Conservation (phyloP, 2,888 invertebrate species). For the Phaedon cochleariae region DNA sequence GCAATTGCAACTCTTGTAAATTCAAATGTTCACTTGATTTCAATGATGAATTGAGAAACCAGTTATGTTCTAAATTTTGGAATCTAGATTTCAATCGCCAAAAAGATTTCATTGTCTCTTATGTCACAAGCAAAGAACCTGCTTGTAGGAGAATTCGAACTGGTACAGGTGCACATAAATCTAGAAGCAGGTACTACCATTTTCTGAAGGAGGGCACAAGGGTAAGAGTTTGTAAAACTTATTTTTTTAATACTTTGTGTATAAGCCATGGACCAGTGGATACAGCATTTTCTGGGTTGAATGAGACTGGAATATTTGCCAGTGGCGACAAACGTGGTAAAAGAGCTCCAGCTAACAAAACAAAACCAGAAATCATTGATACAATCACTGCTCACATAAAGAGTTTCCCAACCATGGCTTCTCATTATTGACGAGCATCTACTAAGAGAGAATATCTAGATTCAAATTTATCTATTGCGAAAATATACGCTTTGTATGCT, state of each 20-base stretch:
- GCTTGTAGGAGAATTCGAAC: background rate
- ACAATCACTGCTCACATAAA: background rate
- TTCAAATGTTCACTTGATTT: background rate
- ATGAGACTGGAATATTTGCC: background rate
- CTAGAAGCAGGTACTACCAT: background rate
- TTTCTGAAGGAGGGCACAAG: background rate
- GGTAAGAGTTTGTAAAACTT: background rate
- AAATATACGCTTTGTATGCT: slow-evolving; percentile 8
- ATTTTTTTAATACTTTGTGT: background rate
- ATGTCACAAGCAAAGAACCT: too few species aligned
- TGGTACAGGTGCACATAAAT: background rate
- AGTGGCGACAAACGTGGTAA: background rate
- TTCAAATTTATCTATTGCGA: slow-evolving; percentile 2
- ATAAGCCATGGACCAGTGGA: background rate
- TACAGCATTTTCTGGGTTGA: background rate
- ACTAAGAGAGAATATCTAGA: slow-evolving; percentile 5
- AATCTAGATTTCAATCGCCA: background rate
- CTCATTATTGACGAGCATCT: too few species aligned
- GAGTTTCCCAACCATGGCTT: background rate
- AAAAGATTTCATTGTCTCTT: background rate
- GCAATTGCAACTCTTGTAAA: background rate
- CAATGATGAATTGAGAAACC: background rate
- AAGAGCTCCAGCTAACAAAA: slow-evolving; percentile 1
- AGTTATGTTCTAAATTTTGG: background rate
- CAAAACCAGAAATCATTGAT: background rate